Evolutionary conservation across 35 echinoderm and acorn worm species (phyloP).

Genomic region (Heliocidaris tuberculata): DNA sequence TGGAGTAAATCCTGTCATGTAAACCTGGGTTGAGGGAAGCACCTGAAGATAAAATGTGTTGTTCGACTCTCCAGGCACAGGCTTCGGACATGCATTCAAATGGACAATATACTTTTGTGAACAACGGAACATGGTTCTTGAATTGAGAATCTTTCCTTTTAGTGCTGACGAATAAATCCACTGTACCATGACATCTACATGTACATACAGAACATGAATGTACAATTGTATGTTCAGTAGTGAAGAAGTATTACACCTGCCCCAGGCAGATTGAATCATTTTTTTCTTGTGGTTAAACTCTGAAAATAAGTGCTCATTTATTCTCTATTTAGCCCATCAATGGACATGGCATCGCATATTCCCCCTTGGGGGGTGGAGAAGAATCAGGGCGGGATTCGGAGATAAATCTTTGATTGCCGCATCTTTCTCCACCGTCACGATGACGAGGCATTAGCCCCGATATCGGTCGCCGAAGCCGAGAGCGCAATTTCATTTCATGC

Average conservation of each 20-base stretch:
- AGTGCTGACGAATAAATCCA: no score
- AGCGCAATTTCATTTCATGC: not conserved
- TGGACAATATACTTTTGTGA: no score
- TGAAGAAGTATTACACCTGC: not conserved
- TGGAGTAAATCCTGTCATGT: no score
- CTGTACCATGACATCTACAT: no score
- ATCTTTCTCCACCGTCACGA: not conserved
- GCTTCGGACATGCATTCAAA: no score
- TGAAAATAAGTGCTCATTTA: not conserved
- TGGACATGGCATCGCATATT: not conserved
- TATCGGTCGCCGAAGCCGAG: not conserved
- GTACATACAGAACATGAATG: not conserved
- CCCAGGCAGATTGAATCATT: not conserved
- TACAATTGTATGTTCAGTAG: not conserved
- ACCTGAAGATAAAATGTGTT: no score
- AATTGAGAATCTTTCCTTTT: no score
- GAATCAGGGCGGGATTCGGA: not conserved
- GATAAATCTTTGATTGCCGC: conserved; percentile 3
- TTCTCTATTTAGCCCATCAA: not conserved
- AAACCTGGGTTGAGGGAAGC: no score
- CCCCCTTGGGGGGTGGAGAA: not conserved
- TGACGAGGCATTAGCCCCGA: not conserved
- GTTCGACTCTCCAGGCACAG: no score
- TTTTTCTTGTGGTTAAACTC: not conserved
- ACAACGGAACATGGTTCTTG: no score